phyloP scores from a whole-genome alignment of 2,888 invertebrate species.

The Andrena trimmerana region DNA sequence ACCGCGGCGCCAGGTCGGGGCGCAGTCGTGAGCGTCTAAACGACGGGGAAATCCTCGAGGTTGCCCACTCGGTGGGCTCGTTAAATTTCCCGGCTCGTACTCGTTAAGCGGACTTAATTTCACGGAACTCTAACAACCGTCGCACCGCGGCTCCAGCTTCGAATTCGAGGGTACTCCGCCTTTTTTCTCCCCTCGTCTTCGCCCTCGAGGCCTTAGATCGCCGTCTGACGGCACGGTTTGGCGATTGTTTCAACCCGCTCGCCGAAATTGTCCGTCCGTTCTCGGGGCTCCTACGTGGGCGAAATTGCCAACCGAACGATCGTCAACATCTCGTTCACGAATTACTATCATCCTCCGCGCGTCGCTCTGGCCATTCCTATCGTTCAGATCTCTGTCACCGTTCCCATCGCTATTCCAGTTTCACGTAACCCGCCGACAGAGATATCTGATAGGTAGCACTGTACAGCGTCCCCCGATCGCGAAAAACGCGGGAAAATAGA shows the following conservation, averaged over 20 bases:
- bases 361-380: no score
- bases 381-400: no score
- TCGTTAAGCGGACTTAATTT: constrained; percentile 70
- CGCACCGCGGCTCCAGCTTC: constrained; percentile 32
- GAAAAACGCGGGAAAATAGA: not conserved
- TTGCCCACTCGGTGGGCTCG: constrained; percentile 27
- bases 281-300: not conserved
- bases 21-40: constrained; percentile 31
- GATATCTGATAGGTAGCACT: no score
- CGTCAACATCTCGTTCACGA: no score
- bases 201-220: not conserved
- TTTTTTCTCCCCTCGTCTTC: not conserved
- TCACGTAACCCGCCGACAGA: not conserved
- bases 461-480: not conserved
- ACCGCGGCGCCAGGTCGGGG: not conserved
- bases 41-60: constrained; percentile 33
- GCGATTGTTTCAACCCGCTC: constrained; percentile 29
- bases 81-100: constrained; percentile 58
- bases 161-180: constrained; percentile 41
- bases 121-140: constrained; percentile 65
- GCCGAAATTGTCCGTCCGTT: not conserved
- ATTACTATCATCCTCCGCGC: no score
- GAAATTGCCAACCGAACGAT: not conserved
- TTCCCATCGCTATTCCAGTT: no score
- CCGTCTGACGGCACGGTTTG: constrained; percentile 1